Evolutionary conservation across 1,140 invertebrate species (phyloP), one percentile per base, ranked within the genome.

Genomic region (Antheraea pernyi): DNA sequence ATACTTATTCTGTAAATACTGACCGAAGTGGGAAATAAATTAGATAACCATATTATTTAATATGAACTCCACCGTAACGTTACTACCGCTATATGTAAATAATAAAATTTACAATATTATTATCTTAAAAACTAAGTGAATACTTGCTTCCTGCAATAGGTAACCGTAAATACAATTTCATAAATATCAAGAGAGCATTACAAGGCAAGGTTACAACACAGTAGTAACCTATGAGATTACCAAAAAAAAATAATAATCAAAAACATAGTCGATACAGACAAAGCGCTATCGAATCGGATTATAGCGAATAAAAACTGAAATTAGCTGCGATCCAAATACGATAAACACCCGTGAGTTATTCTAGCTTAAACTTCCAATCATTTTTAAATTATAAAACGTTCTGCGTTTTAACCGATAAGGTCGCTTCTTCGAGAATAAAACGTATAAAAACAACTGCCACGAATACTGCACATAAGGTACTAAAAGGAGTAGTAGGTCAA

Each of bases 1-100:
- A 89, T 89, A 91, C 89, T 91, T 89, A 91, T 81, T 86, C 79
- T 82, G 82, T 90, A 88, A 92, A 92, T 92, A 92, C 90, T 92
- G 90, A 92, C 90, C 90, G 85, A 92, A 88, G 86, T 83, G 82
- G 82, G 88, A 86, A 89, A 85, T 83, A 89, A 90, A 91, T 91
- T 91, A 92, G 84, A 86, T 84, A 81, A 86, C 79, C 85, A 89
- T 82, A 79, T 77, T 84, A 53, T 85, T 83, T 81, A 87, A 59
- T n/a, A n/a, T 67, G 70, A 69, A 53, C 65, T 63, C 69, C 67
- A 77, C 68, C 79, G 76, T 80, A 76, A 81, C 68, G 69, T 77
- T 77, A 78, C 22, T 71, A 77, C 65, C 70, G 73, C 83, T 86
- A 87, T 86, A 87, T 77, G 79, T 86, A 88, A 79, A 81, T 78